Percentiles rank a stretch among this genome's conserved stretches.
Conservation (phyloP, 2,888 invertebrate species). For the Nomada hirtipes region DNA sequence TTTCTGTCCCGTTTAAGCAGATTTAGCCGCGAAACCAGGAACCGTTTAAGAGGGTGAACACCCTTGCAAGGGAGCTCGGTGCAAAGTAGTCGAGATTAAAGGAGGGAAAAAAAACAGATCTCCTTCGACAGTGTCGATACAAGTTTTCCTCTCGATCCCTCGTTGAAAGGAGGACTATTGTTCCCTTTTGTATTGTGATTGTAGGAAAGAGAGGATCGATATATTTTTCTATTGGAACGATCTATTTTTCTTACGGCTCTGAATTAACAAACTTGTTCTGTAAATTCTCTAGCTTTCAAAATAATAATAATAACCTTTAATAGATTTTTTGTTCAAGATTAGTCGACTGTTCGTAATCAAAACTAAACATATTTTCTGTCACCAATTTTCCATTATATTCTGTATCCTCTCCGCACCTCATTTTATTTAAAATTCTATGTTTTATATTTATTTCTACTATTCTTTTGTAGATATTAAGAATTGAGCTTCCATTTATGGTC, state of each 20-base stretch:
- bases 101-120: conserved; percentile 53
- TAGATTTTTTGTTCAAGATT: no score
- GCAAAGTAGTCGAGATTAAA: conserved; percentile 70
- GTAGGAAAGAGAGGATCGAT: conserved; percentile 50
- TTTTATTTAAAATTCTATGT: no score
- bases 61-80: conserved; percentile 55
- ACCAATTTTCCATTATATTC: no score
- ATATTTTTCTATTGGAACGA: conserved; percentile 61
- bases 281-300: no score
- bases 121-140: conserved; percentile 40
- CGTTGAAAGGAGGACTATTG: conserved; percentile 38
- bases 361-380: no score
- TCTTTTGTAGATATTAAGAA: no score
- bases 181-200: conserved; percentile 15
- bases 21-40: conserved; percentile 75
- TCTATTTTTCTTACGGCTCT: conserved; percentile 6
- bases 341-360: no score
- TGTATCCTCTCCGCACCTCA: no score
- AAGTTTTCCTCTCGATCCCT: conserved; percentile 54
- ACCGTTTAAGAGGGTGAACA: conserved; percentile 74
- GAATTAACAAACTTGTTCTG: neutral
- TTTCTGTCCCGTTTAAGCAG: conserved; percentile 71
- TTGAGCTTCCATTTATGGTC: no score
- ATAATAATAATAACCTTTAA: no score
- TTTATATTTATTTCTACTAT: no score